phyloP scores from a whole-genome alignment of 1,140 invertebrate species.

The Zaprionus taronus region DNA sequence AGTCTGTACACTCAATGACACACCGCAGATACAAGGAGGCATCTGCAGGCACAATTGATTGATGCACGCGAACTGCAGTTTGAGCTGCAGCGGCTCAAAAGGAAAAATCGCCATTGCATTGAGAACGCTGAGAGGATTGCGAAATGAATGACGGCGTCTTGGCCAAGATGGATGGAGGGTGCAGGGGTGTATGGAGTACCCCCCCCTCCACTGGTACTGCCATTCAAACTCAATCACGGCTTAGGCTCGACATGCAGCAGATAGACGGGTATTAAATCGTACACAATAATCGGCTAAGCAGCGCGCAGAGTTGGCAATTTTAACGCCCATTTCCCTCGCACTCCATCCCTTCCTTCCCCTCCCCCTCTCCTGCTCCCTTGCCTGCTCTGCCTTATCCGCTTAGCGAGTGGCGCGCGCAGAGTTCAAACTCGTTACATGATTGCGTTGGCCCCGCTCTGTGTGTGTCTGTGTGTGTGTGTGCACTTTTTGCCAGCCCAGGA shows the following conservation, averaged over 20 bases:
- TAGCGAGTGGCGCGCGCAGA: constrained; percentile 37
- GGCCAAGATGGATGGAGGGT: constrained; percentile 22
- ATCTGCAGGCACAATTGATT: constrained; percentile 50
- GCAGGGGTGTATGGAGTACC: not conserved
- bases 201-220: not conserved
- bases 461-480: constrained; percentile 24
- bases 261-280: constrained; percentile 49
- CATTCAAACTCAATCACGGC: constrained; percentile 54
- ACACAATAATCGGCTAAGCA: constrained; percentile 69
- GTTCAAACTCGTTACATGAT: constrained; percentile 70
- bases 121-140: constrained; percentile 43
- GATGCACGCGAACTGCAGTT: constrained; percentile 31
- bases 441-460: constrained; percentile 29
- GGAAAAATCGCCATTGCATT: constrained; percentile 28
- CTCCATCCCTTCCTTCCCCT: not conserved
- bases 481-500: constrained; percentile 46
- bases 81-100: constrained; percentile 48
- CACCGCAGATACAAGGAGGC: constrained; percentile 53
- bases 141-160: constrained; percentile 50
- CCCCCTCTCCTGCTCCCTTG: not conserved
- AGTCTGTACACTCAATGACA: constrained; percentile 30
- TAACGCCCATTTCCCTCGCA: constrained; percentile 27
- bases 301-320: constrained; percentile 55
- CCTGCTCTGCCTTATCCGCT: constrained; percentile 56
- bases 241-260: constrained; percentile 66